These are phyloP conservation scores for Tapirus indicus DNA, from an alignment of 2,797 vertebrate species.

Conservation along the genomic window DNA sequence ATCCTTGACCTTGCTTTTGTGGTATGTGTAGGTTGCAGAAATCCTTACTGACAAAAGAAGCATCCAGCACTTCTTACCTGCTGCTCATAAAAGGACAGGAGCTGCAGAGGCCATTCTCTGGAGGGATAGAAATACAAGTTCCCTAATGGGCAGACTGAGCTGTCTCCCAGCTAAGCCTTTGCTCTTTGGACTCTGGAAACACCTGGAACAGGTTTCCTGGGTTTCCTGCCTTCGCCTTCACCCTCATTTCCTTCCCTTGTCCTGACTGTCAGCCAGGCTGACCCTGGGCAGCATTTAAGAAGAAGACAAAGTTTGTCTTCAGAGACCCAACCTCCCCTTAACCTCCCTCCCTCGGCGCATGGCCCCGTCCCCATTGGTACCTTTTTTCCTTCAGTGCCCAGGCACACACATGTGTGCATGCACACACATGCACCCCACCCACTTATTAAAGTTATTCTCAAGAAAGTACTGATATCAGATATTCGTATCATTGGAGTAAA, in stretches of 20 bases:
- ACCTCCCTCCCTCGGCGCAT: rapidly evolving
- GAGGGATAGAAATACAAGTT: neutral
- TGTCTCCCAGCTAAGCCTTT: rapidly evolving
- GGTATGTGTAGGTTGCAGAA: slow-evolving; percentile 61
- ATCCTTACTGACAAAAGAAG: neutral
- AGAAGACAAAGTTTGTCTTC: neutral
- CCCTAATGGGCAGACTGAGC: neutral
- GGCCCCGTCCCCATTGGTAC: rapidly evolving
- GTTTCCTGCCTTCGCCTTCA: neutral
- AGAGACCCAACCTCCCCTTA: neutral
- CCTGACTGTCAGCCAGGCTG: neutral
- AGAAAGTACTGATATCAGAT: neutral
- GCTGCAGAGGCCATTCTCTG: no score
- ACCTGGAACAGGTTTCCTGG: neutral
- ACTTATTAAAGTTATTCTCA: neutral
- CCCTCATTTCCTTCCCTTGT: neutral
- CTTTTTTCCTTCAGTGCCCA: neutral
- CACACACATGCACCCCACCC: rapidly evolving
- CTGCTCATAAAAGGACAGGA: neutral
- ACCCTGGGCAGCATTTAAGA: neutral
- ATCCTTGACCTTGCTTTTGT: slow-evolving; percentile 76
- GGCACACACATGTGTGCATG: rapidly evolving
- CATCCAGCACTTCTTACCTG: neutral
- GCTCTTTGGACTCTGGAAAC: neutral
- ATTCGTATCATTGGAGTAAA: neutral